Conservation (phyloP, 2,797 vertebrate species). For the Sebastolobus altivelis region DNA sequence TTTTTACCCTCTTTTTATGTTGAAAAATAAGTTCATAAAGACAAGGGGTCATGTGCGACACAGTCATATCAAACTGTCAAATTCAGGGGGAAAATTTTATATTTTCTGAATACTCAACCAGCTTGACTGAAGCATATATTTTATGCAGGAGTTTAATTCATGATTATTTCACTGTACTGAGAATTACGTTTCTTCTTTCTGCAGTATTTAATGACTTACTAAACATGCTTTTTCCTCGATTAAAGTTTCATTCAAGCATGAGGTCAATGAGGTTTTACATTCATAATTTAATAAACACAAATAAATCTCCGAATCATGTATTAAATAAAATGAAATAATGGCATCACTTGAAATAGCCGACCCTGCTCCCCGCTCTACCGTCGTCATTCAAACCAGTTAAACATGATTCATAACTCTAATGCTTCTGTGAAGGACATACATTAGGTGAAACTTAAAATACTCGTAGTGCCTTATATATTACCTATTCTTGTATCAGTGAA, state of each 20-base stretch:
- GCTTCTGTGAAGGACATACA: constrained; percentile 7
- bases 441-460: not conserved
- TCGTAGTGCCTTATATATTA: not conserved
- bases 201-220: not conserved
- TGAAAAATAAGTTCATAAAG: not conserved
- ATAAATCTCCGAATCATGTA: not conserved
- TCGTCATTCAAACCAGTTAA: not conserved
- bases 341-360: not conserved
- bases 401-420: not conserved
- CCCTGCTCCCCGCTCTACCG: not conserved
- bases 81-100: not conserved
- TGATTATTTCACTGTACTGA: not conserved
- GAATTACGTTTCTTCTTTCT: not conserved
- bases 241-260: not conserved
- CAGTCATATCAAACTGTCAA: not conserved
- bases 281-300: not conserved
- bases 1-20: not conserved
- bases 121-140: not conserved
- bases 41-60: not conserved
- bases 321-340: not conserved
- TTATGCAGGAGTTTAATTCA: not conserved
- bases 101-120: not conserved
- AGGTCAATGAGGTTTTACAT: not conserved
- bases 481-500: not conserved
- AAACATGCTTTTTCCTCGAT: not conserved